Evolutionary conservation across 2,113 vertebrate genomes (phyloP), one percentile per base, ranked within the genome.

Genomic region (Peromyscus californicus): DNA sequence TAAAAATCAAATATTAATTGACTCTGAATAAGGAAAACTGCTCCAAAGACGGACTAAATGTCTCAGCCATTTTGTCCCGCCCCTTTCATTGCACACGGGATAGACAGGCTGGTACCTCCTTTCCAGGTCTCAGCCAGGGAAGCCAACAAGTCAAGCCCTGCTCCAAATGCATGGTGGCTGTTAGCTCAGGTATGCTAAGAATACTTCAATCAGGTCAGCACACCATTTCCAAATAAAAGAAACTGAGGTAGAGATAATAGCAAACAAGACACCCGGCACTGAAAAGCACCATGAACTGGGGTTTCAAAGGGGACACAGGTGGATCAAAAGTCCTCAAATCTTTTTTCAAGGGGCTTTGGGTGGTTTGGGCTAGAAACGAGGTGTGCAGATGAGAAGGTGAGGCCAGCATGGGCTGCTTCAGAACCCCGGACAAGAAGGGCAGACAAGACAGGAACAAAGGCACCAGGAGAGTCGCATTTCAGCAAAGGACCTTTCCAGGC

Each of bases 311-410:
- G 79, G 69, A 89, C 84, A 74, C 69, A 91, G 3, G 69, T 63
- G 39, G 91, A 94, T 97, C 92, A 96, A 93, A 98, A 95, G 61
- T 90, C 91, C 82, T 96, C 79, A 78, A 76, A 97, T 96, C 90
- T 75, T 93, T 87, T 96, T 96, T 97, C 92, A 93, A 86, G 79
- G 90, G 96, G 63, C 59, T 91, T 96, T 92, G 86, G 48, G 48
- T 72, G 86, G 6, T 33, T n/a, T 16, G 29, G 39, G 39, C 82
- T 57, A 97, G 83, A 72, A 91, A 80, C 76, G 39, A 91, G 15
- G 93, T 57, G 75, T 42, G n/a, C 54, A 86, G 61, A 57, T 31
- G 67, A 93, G 76, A 91, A 42, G 1, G 3, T 1, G 3, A 1
- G 45, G 48, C 48, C 45, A 51, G 72, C 88, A 48, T 54, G 33